A percentile compares a stretch with the other conserved stretches of the same genome.
Conservation (phyloP, 2,888 invertebrate genomes). For the Phyllotreta striolata region DNA sequence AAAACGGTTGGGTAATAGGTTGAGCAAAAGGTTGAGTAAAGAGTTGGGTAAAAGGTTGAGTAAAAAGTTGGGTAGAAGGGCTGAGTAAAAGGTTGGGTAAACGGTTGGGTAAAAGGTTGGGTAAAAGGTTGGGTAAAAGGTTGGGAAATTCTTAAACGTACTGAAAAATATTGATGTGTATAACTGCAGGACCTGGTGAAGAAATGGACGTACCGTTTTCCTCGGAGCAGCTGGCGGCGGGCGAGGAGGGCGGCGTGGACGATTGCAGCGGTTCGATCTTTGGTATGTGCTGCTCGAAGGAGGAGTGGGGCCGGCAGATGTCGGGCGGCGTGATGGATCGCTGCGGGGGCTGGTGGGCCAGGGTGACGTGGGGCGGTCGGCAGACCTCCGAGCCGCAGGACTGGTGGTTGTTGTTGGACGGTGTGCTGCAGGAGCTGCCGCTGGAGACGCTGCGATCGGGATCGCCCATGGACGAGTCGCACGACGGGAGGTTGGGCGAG, state of each 20-base stretch:
- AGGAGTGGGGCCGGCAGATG: slow-evolving; percentile 56
- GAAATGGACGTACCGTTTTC: slow-evolving; percentile 32
- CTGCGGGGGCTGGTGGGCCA: slow-evolving; percentile 34
- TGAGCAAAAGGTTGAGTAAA: too few relatives aligned
- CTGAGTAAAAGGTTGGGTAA: too few relatives aligned
- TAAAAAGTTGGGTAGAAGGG: too few relatives aligned
- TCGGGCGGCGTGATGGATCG: slow-evolving; percentile 42
- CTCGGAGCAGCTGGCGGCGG: slow-evolving; percentile 53
- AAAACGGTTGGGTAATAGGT: too few relatives aligned
- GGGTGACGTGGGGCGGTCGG: slow-evolving; percentile 54
- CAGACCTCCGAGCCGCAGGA: slow-evolving; percentile 61
- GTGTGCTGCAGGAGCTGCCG: slow-evolving; percentile 68
- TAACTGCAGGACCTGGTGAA: too few relatives aligned
- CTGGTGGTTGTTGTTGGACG: slow-evolving; percentile 65
- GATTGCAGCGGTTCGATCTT: slow-evolving; percentile 65
- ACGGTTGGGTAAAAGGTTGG: too few relatives aligned
- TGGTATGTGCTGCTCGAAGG: slow-evolving; percentile 64
- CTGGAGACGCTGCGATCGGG: slow-evolving; percentile 64
- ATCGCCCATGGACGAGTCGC: slow-evolving; percentile 66
- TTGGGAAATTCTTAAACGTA: too few relatives aligned
- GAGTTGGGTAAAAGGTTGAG: too few relatives aligned
- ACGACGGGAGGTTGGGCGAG: slow-evolving; percentile 76
- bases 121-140: too few relatives aligned
- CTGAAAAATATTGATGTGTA: too few relatives aligned
- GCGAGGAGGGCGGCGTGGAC: slow-evolving; percentile 63